A percentile compares a stretch with the other conserved stretches of the same genome.
Conservation (phyloP, 2,888 invertebrate species). For the Coronaproctus castanopsis region DNA sequence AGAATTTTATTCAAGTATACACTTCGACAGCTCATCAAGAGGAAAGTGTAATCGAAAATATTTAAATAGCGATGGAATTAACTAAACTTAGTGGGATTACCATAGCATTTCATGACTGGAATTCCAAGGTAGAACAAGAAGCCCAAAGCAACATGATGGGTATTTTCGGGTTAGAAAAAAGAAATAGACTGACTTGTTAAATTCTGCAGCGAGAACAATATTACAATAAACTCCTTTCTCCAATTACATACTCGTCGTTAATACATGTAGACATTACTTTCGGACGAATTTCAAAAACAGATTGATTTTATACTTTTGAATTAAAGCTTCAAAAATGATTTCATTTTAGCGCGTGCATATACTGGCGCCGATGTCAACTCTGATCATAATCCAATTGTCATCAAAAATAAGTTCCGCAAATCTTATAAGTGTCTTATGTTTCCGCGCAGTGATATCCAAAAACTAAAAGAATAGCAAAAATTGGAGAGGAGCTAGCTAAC, state of each 20-base stretch:
- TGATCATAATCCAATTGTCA: not conserved
- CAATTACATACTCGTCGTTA: not conserved
- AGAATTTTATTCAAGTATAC: not conserved
- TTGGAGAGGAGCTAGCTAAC: not conserved
- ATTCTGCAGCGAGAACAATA: not conserved
- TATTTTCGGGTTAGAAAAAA: not conserved
- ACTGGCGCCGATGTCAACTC: not conserved
- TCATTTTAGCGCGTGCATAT: not conserved
- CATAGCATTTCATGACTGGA: not conserved
- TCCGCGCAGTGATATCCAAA: not conserved
- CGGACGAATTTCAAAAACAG: not conserved
- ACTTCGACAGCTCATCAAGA: not conserved
- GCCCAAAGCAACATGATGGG: not conserved
- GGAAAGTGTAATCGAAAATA: not conserved
- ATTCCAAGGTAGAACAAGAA: not conserved
- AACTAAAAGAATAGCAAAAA: not conserved
- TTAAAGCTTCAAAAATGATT: not conserved
- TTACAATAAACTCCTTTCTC: not conserved
- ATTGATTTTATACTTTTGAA: not conserved
- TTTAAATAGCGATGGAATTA: not conserved
- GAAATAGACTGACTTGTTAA: not conserved
- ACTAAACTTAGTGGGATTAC: not conserved
- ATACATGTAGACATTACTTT: not conserved
- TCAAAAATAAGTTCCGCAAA: not conserved
- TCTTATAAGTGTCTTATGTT: not conserved